Base-by-base conservation (phyloP, 1,140 invertebrate species). In the Musca vetustissima region DNA sequence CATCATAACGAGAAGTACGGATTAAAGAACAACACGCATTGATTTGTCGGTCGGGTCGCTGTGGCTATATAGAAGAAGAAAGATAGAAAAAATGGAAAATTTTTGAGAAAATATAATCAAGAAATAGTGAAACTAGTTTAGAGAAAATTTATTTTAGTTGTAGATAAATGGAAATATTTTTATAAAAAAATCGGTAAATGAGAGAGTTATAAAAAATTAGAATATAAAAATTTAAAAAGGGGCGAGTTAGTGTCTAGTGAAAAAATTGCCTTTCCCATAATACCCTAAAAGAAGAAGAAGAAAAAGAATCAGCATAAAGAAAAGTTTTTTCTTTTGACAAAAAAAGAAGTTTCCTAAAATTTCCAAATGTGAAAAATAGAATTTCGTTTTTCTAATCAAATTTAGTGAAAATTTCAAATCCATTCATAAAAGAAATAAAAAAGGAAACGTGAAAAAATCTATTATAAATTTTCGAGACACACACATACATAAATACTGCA, bases 1-100 rank as follows among this genome's bases (percentile, higher is more conserved):
- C 57, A 61, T 43, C 36, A 43, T 61, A 36, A 61, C 57, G 57
- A 61, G 32, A 61, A 61, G 57, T 61, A 36, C 57, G 28, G 57
- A 61, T 61, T 61, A 61, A 61, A 28, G 36, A 61, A 61, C 32
- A 36, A 61, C 28, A 36, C 19, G 28, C 28, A 61, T 43, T 43
- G 17, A 61, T n/a, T n/a, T 61, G 11, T 11, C 28, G 57, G 55
- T 61, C 57, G 57, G 55, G 19, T 19, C n/a, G 21, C 7, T 52
- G 21, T 9, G n/a, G 21, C 9, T n/a, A n/a, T n/a, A n/a, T n/a
- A 19, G 49, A 52, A 52, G 3, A 28, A 28, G 28, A 28, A 28
- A 28, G 8, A 28, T 4, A 28, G 48, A 49, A 2, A 9, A 22
- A 52, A 52, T 52, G 17, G n/a, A 52, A 52, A 22, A 19, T 52